Evolutionary conservation across 35 echinoderm and acorn worm species (phyloP).

Genomic region (Hemicentrotus pulcherrimus): DNA sequence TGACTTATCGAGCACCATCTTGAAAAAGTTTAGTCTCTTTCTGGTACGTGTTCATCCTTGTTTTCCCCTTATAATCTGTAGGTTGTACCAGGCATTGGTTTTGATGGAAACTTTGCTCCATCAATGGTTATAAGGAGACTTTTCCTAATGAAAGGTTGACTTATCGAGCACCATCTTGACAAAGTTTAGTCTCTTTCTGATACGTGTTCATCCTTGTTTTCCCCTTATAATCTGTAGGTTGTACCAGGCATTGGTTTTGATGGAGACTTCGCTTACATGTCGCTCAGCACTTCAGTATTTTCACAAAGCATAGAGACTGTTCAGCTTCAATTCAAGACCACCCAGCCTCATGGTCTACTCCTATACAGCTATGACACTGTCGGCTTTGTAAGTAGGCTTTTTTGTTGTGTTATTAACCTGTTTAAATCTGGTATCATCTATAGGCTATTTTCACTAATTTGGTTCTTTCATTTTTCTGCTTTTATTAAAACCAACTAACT

Average conservation of each 20-base stretch:
- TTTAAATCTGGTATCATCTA: background rate
- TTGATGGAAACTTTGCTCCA: conserved; percentile 66
- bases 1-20: too few species aligned
- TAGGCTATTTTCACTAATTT: background rate
- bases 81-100: too few species aligned
- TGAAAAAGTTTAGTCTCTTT: too few species aligned
- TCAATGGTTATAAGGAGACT: too few species aligned
- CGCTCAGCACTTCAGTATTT: conserved; percentile 32
- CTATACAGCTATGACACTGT: conserved; percentile 76
- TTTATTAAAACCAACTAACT: too few species aligned
- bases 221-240: conserved; percentile 58
- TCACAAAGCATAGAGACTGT: conserved; percentile 33
- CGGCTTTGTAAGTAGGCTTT: conserved; percentile 80
- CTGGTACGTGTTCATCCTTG: too few species aligned
- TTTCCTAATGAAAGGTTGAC: too few species aligned
- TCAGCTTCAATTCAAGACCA: conserved; percentile 77
- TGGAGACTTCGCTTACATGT: conserved; percentile 69
- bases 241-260: conserved; percentile 74
- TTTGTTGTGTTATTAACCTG: background rate
- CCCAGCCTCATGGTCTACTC: conserved; percentile 67
- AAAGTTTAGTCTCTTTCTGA: too few species aligned
- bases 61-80: too few species aligned
- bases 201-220: background rate
- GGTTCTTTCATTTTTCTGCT: too few species aligned
- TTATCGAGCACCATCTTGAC: too few species aligned